phyloP scores from a whole-genome alignment of 2,888 invertebrate genomes.

The Helleia helle region DNA sequence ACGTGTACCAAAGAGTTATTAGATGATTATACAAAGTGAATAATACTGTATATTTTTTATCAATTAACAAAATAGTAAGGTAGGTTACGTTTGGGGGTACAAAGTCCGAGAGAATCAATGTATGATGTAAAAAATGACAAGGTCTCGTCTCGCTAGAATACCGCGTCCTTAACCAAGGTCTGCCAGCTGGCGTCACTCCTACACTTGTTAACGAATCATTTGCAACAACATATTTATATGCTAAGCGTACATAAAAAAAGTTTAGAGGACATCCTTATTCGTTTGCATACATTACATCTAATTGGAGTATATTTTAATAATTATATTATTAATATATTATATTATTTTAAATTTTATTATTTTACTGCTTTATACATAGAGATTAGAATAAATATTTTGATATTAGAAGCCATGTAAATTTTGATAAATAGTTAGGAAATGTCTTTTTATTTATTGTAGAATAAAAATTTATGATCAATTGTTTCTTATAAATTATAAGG shows the following conservation, averaged over 20 bases:
- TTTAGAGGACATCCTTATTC: constrained; percentile 9
- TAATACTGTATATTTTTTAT: no score
- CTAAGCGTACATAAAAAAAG: constrained; percentile 6
- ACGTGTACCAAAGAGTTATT: no score
- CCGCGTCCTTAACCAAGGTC: constrained; percentile 63
- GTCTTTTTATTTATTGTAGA: no score
- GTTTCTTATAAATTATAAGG: no score
- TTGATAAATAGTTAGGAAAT: no score
- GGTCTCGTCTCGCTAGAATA: constrained; percentile 62
- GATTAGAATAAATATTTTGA: no score
- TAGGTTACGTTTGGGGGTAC: constrained; percentile 1
- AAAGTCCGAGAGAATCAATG: constrained; percentile 13
- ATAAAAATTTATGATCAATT: no score
- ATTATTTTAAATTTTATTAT: no score
- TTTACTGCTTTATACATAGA: no score
- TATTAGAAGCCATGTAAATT: no score
- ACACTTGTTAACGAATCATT: constrained; percentile 54
- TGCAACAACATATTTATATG: constrained; percentile 16
- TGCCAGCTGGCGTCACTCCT: constrained; percentile 57
- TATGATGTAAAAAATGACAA: constrained; percentile 53
- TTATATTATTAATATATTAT: constrained; percentile 4
- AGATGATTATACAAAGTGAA: no score
- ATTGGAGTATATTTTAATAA: constrained; percentile 9
- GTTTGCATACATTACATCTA: constrained; percentile 2
- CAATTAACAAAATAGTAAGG: constrained; percentile 1